These are phyloP conservation scores for Sesia bembeciformis DNA, from an alignment of 2,888 invertebrate species.

Conservation along the genomic window DNA sequence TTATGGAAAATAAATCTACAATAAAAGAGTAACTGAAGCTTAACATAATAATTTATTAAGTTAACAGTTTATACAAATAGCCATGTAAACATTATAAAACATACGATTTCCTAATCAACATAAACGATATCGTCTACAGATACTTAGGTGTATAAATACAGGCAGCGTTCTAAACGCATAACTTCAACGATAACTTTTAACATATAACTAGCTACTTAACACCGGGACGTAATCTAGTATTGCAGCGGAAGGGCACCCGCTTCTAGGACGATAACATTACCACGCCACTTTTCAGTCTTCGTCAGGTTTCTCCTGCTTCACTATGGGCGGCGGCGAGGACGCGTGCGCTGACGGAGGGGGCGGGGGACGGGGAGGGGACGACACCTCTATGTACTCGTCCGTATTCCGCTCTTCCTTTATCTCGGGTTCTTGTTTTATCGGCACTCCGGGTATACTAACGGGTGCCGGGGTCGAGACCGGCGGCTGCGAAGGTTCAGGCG, in stretches of 20 bases:
- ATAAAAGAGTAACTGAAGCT: constrained; percentile 24
- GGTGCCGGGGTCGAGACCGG: constrained; percentile 16
- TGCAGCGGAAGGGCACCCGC: constrained; percentile 57
- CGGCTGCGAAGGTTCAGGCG: constrained; percentile 30
- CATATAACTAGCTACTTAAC: constrained; percentile 41
- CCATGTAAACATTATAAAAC: constrained; percentile 69
- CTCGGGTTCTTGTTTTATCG: constrained; percentile 49
- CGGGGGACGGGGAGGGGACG: constrained; percentile 58
- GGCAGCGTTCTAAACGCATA: constrained; percentile 68
- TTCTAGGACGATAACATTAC: constrained; percentile 53
- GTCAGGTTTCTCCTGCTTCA: constrained; percentile 60
- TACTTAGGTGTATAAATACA: constrained; percentile 25
- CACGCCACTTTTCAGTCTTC: constrained; percentile 31
- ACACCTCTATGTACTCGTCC: constrained; percentile 69
- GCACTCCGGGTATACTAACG: constrained; percentile 17
- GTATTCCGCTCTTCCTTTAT: constrained; percentile 59
- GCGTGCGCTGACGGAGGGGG: constrained; percentile 29
- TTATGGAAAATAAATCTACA: neutral
- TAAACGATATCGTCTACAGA: constrained; percentile 40
- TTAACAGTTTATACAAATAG: constrained; percentile 69
- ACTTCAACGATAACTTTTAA: constrained; percentile 49
- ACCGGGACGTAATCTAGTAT: constrained; percentile 71
- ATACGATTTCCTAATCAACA: constrained; percentile 50
- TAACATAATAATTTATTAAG: constrained; percentile 66
- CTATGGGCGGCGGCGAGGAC: constrained; percentile 27